These are phyloP conservation scores for Phylloscopus whistleri DNA, from an alignment of 2,113 vertebrate species.

Conservation along the genomic window DNA sequence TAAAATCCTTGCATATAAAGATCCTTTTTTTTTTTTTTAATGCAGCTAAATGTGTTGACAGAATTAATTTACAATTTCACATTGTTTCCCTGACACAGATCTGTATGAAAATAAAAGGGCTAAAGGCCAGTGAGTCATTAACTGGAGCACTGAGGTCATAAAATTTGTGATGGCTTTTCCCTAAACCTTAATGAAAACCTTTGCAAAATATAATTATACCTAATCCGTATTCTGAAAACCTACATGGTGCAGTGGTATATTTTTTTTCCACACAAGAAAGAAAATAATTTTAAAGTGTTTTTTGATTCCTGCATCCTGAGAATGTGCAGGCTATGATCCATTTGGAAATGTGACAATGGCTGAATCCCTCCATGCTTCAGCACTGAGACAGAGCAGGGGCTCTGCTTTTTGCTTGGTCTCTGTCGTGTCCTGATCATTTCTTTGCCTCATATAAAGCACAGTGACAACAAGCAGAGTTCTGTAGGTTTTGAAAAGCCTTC, in stretches of 20 bases:
- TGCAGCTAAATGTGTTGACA: not conserved
- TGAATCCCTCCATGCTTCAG: not conserved
- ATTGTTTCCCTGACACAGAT: not conserved
- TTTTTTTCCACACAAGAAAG: not conserved
- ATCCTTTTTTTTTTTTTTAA: not conserved
- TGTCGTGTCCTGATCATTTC: not conserved
- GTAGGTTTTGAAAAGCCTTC: not conserved
- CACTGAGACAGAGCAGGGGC: not conserved
- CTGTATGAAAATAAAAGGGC: conserved; percentile 1
- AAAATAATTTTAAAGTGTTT: not conserved
- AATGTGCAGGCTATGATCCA: not conserved
- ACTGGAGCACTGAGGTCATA: not conserved
- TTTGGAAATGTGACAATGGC: not conserved
- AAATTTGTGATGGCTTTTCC: not conserved
- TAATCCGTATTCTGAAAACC: not conserved
- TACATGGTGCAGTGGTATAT: not conserved
- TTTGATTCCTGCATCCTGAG: not conserved
- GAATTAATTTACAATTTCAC: conserved; percentile 14
- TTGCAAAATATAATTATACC: not conserved
- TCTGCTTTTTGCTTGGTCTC: not conserved
- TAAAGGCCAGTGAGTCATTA: not conserved
- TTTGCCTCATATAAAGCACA: not conserved
- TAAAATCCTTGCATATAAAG: conserved; percentile 41
- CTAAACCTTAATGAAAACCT: not conserved
- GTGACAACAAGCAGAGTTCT: not conserved